Evolutionary conservation across 1,140 invertebrate genomes (phyloP), one percentile per base, ranked within the genome.

Genomic region (Geopemphigus sp.): DNA sequence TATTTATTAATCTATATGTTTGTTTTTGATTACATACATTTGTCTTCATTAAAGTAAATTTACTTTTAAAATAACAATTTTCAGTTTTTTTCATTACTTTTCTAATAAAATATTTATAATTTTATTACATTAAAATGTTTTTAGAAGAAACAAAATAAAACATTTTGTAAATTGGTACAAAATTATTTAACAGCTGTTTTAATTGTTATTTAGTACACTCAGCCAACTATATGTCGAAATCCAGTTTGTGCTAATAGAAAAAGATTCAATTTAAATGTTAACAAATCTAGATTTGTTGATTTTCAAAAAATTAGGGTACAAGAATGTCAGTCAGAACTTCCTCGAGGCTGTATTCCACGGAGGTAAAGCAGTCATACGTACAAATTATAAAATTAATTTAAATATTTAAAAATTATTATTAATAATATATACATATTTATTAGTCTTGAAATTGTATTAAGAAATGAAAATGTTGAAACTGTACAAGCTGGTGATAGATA

Each of bases 271-370:
- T 85, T 99, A 72, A 94, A 99, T 85, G 90, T 96, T 14, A 94
- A 97, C 84, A 96, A 97, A 84, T 98, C 96, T 0, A 86, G 91
- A 26, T 99, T 99, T 88, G 92, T 99, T 4, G 98, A 99, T 87
- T 99, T 99, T 85, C 98, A 99, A 88, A 99, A 99, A 89, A 91
- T 99, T 10, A 89, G 97, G 82, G 96, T 99, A 82, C 98, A 99
- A 87, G 98, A 99, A 88, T 97, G 95, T 1, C 98, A 99, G 86
- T 91, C 95, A 17, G 98, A 99, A 86, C 86, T 99, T 29, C 98
- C 98, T 1, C 86, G 97, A 82, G 98, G 98, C 32, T 95, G 95
- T 84, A 98, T 99, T 83, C 98, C 98, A 0, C 89, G 98, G 61
- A 92, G 89, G 90, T 91, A 22, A 39, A 39, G 32, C 32, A 39